These are phyloP conservation scores for Meloidogyne exigua DNA, from an alignment of 1,140 invertebrate species.

Conservation along the genomic window DNA sequence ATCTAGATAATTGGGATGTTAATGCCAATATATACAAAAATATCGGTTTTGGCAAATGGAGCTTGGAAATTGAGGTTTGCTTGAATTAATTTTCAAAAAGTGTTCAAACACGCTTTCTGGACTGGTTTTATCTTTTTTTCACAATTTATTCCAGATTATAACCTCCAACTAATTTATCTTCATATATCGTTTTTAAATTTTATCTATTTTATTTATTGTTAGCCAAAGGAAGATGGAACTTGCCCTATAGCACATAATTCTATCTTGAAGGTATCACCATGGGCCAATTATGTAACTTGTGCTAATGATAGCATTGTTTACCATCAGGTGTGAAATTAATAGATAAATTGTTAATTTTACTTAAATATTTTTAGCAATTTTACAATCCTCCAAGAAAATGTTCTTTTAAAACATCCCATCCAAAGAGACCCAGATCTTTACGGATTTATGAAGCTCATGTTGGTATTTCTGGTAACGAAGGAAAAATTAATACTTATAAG, in stretches of 20 bases:
- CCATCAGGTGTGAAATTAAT: slow-evolving; percentile 72
- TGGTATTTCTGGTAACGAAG: slow-evolving; percentile 88
- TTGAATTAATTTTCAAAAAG: neutral
- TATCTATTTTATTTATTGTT: slow-evolving; percentile 70
- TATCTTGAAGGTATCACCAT: slow-evolving; percentile 90
- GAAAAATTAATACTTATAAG: slow-evolving; percentile 83
- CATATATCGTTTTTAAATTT: neutral
- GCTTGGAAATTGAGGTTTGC: slow-evolving; percentile 68
- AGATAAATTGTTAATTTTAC: neutral
- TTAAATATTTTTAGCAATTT: slow-evolving; percentile 42
- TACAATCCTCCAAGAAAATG: slow-evolving; percentile 56
- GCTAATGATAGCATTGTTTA: slow-evolving; percentile 75
- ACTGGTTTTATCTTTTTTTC: no score
- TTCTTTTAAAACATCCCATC: slow-evolving; percentile 66
- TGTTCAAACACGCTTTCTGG: no score
- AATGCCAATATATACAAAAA: slow-evolving; percentile 79
- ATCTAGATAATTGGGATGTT: slow-evolving; percentile 82
- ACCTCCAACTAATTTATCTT: no score
- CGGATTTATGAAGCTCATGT: slow-evolving; percentile 97
- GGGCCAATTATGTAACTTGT: slow-evolving; percentile 87
- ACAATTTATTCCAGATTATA: no score
- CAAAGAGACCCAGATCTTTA: slow-evolving; percentile 76
- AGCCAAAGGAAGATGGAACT: slow-evolving; percentile 79
- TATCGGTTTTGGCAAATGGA: slow-evolving; percentile 90
- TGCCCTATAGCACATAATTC: slow-evolving; percentile 80